Evolutionary conservation across 2,797 vertebrate species (phyloP).

Genomic region (Ptychadena robeensis): DNA sequence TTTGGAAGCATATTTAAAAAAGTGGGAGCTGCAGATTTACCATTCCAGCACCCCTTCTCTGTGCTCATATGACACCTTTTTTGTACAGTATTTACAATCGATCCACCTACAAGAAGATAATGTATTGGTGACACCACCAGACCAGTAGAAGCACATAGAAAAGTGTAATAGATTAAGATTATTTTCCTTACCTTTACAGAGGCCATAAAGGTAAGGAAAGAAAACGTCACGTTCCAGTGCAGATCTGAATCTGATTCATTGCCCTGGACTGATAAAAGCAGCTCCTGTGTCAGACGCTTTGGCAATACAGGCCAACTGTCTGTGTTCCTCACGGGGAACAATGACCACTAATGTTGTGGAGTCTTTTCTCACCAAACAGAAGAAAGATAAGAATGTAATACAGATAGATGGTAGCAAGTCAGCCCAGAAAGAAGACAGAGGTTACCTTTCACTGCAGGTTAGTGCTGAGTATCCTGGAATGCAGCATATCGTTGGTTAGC

Average conservation of each 20-base stretch:
- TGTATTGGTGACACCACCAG: no score
- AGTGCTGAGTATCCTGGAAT: background rate
- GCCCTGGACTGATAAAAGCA: background rate
- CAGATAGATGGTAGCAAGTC: background rate
- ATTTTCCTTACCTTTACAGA: no score
- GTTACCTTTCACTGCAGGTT: background rate
- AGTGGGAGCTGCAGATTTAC: no score
- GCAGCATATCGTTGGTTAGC: slow-evolving; percentile 6
- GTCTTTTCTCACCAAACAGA: background rate
- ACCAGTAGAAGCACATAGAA: no score
- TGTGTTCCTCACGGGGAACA: background rate
- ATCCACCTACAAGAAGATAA: no score
- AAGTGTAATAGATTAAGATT: no score
- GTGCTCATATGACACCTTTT: no score
- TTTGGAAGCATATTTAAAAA: no score
- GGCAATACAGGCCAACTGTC: background rate
- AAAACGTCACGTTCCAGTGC: no score
- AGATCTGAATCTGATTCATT: background rate
- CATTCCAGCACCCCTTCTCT: no score
- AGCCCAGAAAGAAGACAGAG: background rate
- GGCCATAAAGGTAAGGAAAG: no score
- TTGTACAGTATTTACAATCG: no score
- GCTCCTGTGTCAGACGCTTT: background rate
- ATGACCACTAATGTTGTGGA: background rate
- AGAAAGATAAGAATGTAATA: background rate